These are phyloP conservation scores for Cyclophora albipunctata DNA, from an alignment of 2,888 invertebrate genomes.

Conservation along the genomic window DNA sequence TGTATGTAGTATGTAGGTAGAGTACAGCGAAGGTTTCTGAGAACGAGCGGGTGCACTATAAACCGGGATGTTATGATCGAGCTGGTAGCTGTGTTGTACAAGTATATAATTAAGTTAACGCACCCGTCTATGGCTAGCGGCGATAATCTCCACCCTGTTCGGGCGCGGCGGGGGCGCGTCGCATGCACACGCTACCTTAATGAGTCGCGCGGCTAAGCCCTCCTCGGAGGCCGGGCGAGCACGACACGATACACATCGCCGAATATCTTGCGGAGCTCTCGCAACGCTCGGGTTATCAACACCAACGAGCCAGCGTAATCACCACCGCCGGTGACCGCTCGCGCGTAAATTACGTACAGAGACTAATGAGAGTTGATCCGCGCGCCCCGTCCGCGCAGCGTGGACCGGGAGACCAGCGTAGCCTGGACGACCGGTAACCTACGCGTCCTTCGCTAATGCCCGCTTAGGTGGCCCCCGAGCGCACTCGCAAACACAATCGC, in stretches of 20 bases:
- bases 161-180: constrained; percentile 37
- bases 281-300: constrained; percentile 51
- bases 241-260: constrained; percentile 18
- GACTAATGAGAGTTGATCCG: constrained; percentile 32
- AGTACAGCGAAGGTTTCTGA: no score
- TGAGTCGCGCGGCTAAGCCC: constrained; percentile 42
- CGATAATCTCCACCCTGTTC: constrained; percentile 35
- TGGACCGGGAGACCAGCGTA: constrained; percentile 28
- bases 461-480: constrained; percentile 61
- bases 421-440: constrained; percentile 42
- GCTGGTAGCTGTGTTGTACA: constrained; percentile 4
- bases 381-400: constrained; percentile 17
- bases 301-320: constrained; percentile 63
- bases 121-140: constrained; percentile 40
- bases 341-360: constrained; percentile 65
- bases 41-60: constrained; percentile 1
- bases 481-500: constrained; percentile 60
- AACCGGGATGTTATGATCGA: constrained; percentile 9
- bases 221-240: constrained; percentile 35
- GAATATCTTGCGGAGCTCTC: constrained; percentile 30
- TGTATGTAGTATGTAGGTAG: no score
- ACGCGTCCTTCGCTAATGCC: constrained; percentile 66
- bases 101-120: constrained; percentile 49
- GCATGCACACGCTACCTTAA: constrained; percentile 59
- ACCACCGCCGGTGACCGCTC: constrained; percentile 66